Evolutionary conservation across 2,797 vertebrate species (phyloP), one percentile per base, ranked within the genome.

Genomic region (Gymnodraco acuticeps): DNA sequence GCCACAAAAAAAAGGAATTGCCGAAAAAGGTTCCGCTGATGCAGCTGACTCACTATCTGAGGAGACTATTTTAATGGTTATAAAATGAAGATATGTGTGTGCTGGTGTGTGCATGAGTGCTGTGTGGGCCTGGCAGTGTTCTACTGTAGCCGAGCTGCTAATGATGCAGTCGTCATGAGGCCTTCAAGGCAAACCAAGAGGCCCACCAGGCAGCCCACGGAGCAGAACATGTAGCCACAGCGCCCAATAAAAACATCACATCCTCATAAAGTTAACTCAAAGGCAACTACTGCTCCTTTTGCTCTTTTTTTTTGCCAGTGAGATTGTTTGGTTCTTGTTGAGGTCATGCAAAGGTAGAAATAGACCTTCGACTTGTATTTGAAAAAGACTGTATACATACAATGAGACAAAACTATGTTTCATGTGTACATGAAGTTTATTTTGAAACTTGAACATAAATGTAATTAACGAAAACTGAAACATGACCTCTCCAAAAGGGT

Each of bases 221-320:
- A 80, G 79, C 63, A 80, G 45, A 55, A 69, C 67, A 63, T 58
- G 67, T 16, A 61, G 75, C 60, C 77, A 73, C 63, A 70, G 23
- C 45, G 14, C 68, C 64, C 73, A 81, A 84, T 80, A 78, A 84
- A 87, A 85, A 83, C 75, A 85, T 59, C 78, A 81, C 51, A 75
- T 67, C 70, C 70, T 56, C 65, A 59, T 52, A 60, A 85, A 80
- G 76, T 77, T 70, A 58, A 79, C 66, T 70, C 52, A 67, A 75
- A 54, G 55, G 66, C 74, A 71, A 82, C 20, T 52, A 52, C 43
- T 41, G 70, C n/a, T 81, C 41, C 31, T 58, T 76, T 51, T 67
- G 53, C 59, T 60, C 33, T 31, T 67, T 19, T 43, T 45, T 64
- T 10, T 47, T 38, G 42, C 41, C 17, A 2, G 7, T 17, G 19